phyloP scores from a whole-genome alignment of 2,113 vertebrate genomes.

The Lutjanus erythropterus region DNA sequence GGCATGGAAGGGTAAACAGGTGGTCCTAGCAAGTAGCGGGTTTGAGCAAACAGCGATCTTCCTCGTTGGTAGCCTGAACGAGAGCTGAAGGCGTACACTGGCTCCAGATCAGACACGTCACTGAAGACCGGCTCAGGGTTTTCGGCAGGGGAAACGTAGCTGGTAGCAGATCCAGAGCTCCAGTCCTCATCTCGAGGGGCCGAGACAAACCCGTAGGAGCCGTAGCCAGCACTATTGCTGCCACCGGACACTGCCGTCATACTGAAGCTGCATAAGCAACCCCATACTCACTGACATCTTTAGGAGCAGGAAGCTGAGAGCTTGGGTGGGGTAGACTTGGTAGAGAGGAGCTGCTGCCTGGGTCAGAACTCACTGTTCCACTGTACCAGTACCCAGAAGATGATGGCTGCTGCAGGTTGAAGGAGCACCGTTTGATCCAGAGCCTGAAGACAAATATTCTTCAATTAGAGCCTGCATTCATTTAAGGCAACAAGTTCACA shows the following conservation, averaged over 20 bases:
- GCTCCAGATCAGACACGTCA: constrained; percentile 2
- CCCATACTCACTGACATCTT: neutral
- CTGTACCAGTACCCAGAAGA: neutral
- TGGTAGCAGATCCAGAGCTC: neutral
- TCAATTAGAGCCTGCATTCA: too few species aligned
- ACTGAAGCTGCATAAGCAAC: neutral
- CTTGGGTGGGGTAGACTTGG: neutral
- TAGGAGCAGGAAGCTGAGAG: neutral
- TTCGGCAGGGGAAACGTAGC: neutral
- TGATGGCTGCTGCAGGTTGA: neutral
- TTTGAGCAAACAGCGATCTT: neutral
- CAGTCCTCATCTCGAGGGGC: neutral
- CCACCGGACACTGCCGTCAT: neutral
- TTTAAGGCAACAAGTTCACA: too few species aligned
- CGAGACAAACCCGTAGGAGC: neutral
- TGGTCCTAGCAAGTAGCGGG: neutral
- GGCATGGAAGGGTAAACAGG: neutral
- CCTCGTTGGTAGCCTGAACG: constrained; percentile 1
- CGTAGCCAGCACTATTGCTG: neutral
- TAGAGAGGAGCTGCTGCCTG: neutral
- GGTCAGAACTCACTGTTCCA: neutral
- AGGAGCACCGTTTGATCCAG: neutral
- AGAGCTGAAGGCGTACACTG: neutral
- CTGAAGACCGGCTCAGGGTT: constrained; percentile 2
- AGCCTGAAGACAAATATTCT: neutral